Base-by-base conservation (phyloP, 2,888 invertebrate genomes). In the Cheilosia vernalis region DNA sequence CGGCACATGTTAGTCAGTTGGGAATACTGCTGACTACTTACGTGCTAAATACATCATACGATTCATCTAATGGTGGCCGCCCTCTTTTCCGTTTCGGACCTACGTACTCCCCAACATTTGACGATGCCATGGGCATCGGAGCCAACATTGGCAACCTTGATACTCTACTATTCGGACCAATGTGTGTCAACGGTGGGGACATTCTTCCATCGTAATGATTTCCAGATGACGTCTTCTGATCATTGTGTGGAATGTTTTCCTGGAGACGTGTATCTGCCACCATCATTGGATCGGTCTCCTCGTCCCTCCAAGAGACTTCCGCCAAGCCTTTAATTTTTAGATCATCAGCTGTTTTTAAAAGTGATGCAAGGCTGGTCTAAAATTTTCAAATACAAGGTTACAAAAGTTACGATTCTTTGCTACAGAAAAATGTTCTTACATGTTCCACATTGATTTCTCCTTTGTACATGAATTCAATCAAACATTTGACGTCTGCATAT, bases 361-460 rank as follows among this genome's bases (percentile, higher is more conserved):
- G 93, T 24, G 97, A 97, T 27, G 97, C 96, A 88, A 98, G 92
- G 90, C 97, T 97, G 82, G 96, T 96, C 97, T 98, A 93, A 21
- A 93, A 55, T 0, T 10, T 17, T 9, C n/a, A 10, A 17, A 93
- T 13, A 13, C 13, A 53, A 40, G 2, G 1, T 33, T 53, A 40
- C 24, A 2, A 56, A 21, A 37, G 7, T 1, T 13, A 19, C 1
- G 27, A 37, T 6, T 5, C 2, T 15, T 17, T 47, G 15, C 1
- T 21, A 24, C 1, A 15, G 19, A 40, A 55, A 0, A 7, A 6
- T 4, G 2, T n/a, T 73, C 96, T 95, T 92, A 97, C 97, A 93
- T 97, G 97, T 90, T 97, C 97, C 78, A 98, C 97, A 93, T 97
- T 97, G 92, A 98, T 98, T 93, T 98, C 98, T 87, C 98, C 98